Conservation (phyloP, 2,888 invertebrate genomes). For the Eristalinus aeneus region DNA sequence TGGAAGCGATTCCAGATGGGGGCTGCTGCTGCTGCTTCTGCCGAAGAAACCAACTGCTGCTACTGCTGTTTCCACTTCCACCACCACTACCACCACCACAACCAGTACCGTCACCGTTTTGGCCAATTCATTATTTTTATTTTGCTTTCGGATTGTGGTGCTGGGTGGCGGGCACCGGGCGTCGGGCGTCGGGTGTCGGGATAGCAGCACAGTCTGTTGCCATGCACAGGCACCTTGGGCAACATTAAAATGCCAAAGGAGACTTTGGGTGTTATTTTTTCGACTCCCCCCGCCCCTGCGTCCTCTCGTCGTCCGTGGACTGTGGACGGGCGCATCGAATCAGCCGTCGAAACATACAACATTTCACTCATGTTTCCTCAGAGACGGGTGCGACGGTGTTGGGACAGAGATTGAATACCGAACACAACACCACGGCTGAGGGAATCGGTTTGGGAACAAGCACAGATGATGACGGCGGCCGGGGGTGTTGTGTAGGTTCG, state of each 20-base stretch:
- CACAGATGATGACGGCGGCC: not conserved
- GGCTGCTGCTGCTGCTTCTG: constrained; percentile 39
- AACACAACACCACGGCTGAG: constrained; percentile 10
- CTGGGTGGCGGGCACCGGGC: not conserved
- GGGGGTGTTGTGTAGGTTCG: not conserved
- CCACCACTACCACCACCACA: not conserved
- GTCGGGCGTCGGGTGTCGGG: not conserved
- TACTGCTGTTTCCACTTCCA: constrained; percentile 33
- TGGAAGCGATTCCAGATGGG: constrained; percentile 69
- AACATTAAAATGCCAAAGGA: constrained; percentile 70
- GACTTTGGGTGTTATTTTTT: constrained; percentile 40
- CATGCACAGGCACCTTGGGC: constrained; percentile 69
- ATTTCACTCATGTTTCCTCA: constrained; percentile 56
- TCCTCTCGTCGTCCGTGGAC: not conserved
- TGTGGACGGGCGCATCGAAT: constrained; percentile 34
- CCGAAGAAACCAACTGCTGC: constrained; percentile 4
- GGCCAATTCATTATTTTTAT: constrained; percentile 70
- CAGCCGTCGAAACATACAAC: constrained; percentile 38
- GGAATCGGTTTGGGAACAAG: not conserved
- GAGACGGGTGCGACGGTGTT: not conserved
- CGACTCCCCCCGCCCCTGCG: not conserved
- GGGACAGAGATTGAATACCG: not conserved
- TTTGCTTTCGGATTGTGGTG: constrained; percentile 45
- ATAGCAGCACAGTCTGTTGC: constrained; percentile 65
- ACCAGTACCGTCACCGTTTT: constrained; percentile 39